Conservation (phyloP, 1,140 invertebrate genomes). For the Aphis gossypii region DNA sequence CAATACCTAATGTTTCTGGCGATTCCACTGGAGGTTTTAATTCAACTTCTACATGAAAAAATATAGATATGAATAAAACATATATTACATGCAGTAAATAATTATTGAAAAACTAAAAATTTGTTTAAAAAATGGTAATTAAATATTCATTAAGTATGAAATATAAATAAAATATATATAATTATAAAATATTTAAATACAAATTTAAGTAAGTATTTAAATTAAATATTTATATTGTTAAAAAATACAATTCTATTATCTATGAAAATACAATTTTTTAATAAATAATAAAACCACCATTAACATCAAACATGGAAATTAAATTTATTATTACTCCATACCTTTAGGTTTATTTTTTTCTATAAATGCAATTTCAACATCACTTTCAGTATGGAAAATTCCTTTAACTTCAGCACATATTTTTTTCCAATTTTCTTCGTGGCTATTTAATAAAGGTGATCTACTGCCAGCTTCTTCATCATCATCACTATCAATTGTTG, state of each 20-base stretch:
- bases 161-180: neutral
- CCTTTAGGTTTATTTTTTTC: conserved; percentile 47
- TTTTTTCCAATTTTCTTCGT: conserved; percentile 36
- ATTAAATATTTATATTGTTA: neutral
- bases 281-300: neutral
- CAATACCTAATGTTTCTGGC: conserved; percentile 64
- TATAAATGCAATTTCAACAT: conserved; percentile 46
- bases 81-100: neutral
- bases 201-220: neutral
- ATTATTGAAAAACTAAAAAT: neutral
- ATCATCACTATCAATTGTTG: conserved; percentile 58
- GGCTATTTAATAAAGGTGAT: conserved; percentile 53
- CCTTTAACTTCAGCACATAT: conserved; percentile 5
- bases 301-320: neutral
- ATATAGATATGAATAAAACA: neutral
- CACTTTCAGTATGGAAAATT: conserved; percentile 22
- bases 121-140: neutral
- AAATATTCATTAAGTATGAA: neutral
- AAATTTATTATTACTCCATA: neutral
- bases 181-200: neutral
- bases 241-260: neutral
- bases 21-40: conserved; percentile 28
- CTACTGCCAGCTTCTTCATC: conserved; percentile 58
- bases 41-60: conserved; percentile 29
- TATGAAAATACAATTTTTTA: neutral